A percentile compares a stretch with the other conserved stretches of the same genome.
Conservation (phyloP, 1,140 invertebrate genomes). For the Euwallacea fornicatus region DNA sequence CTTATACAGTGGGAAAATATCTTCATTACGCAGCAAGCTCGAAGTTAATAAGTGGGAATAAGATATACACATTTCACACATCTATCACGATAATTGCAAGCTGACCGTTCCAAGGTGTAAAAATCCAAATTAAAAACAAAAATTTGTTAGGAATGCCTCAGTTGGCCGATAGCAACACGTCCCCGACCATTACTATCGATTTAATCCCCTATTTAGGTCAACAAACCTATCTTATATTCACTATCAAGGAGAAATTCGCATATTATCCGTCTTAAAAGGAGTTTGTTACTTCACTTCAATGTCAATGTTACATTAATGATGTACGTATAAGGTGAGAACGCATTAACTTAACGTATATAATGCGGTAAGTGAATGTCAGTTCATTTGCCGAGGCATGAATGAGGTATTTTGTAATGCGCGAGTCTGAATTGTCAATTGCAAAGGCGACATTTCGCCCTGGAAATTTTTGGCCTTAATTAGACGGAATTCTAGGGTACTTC, state of each 20-base stretch:
- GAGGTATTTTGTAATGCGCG: slow-evolving; percentile 3
- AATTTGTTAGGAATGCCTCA: neutral
- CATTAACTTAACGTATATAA: slow-evolving; percentile 23
- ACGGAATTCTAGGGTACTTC: slow-evolving; percentile 12
- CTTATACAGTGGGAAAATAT: too few species aligned
- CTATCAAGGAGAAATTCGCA: slow-evolving; percentile 32
- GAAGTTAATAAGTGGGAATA: too few species aligned
- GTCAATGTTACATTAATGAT: slow-evolving; percentile 40
- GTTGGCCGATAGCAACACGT: slow-evolving; percentile 2
- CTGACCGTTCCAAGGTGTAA: too few species aligned
- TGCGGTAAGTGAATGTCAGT: slow-evolving; percentile 7
- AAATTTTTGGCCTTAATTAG: neutral
- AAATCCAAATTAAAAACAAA: too few species aligned
- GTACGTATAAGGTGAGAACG: slow-evolving; percentile 32
- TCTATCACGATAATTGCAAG: too few species aligned
- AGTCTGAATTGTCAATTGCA: neutral
- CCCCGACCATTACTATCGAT: slow-evolving; percentile 4
- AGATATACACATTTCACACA: too few species aligned
- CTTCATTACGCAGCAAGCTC: too few species aligned
- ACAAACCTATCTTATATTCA: slow-evolving; percentile 34
- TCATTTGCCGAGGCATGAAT: slow-evolving; percentile 3
- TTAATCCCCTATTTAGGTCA: slow-evolving; percentile 30
- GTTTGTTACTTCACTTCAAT: slow-evolving; percentile 36
- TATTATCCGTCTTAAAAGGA: slow-evolving; percentile 31
- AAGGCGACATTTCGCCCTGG: too few species aligned